These are phyloP conservation scores for Cheiracanthium punctorium DNA, from an alignment of 2,888 invertebrate species.

Conservation along the genomic window DNA sequence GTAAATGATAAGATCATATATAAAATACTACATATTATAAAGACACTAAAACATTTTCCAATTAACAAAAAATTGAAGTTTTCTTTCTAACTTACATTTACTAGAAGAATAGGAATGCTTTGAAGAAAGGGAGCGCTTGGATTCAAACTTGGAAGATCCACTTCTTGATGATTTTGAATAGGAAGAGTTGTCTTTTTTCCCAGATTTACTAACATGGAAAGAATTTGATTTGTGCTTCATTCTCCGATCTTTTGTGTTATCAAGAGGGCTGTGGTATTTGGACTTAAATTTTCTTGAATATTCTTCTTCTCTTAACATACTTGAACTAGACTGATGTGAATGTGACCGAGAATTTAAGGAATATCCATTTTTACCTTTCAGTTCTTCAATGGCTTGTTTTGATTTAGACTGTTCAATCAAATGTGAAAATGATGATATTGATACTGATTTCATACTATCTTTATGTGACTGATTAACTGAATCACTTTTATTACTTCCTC, in stretches of 20 bases:
- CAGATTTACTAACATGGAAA: conserved; percentile 12
- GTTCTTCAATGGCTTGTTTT: conserved; percentile 36
- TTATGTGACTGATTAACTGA: conserved; percentile 24
- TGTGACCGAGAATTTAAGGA: conserved; percentile 22
- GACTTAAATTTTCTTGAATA: conserved; percentile 42
- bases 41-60: too few species aligned
- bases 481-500: conserved; percentile 22
- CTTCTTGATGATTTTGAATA: conserved; percentile 26
- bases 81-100: conserved; percentile 58
- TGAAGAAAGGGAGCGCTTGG: conserved; percentile 37
- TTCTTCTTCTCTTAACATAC: conserved; percentile 33
- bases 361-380: conserved; percentile 46
- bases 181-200: conserved; percentile 34
- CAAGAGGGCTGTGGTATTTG: conserved; percentile 35
- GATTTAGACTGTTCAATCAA: conserved; percentile 28
- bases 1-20: too few species aligned
- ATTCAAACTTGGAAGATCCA: conserved; percentile 34
- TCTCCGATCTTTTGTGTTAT: conserved; percentile 33
- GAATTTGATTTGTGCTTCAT: conserved; percentile 8
- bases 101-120: conserved; percentile 43
- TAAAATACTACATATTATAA: too few species aligned
- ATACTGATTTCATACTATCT: conserved; percentile 18
- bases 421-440: conserved; percentile 26
- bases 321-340: conserved; percentile 35
- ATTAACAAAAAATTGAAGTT: background rate